Evolutionary conservation across 2,888 invertebrate species (phyloP).

Genomic region (Pristionchus mayeri): DNA sequence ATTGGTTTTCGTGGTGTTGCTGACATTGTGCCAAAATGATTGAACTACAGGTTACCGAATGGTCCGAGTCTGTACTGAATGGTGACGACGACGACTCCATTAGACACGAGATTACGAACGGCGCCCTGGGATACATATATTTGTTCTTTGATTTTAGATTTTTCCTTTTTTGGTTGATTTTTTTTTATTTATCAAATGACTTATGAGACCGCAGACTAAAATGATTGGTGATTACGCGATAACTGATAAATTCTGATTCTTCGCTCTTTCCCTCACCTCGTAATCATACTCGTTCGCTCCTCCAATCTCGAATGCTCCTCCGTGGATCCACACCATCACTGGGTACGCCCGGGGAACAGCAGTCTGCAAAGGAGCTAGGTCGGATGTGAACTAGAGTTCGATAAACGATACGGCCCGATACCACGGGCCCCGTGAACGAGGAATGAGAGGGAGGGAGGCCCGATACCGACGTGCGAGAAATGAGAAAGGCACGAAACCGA

Average conservation of each 20-base stretch:
- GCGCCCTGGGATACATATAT: slow-evolving; percentile 26
- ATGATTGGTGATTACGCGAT: too few relatives aligned
- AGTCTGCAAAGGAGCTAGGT: too few relatives aligned
- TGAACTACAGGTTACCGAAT: background rate
- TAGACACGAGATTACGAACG: slow-evolving; percentile 33
- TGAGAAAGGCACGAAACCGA: too few relatives aligned
- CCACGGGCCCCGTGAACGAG: too few relatives aligned
- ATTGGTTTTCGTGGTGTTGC: too few relatives aligned
- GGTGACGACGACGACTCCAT: slow-evolving; percentile 26
- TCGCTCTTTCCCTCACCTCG: background rate
- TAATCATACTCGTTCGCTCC: slow-evolving; percentile 26
- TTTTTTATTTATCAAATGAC: background rate
- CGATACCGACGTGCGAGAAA: too few relatives aligned
- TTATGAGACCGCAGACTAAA: too few relatives aligned
- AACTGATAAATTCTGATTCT: too few relatives aligned
- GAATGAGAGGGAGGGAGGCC: too few relatives aligned
- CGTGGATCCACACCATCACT: slow-evolving; percentile 26
- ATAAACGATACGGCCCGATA: too few relatives aligned
- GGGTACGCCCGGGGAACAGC: background rate
- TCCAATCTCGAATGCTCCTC: slow-evolving; percentile 7
- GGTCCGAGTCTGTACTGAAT: slow-evolving; percentile 19
- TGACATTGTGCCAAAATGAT: too few relatives aligned
- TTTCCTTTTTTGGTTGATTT: background rate
- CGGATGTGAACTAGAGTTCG: too few relatives aligned
- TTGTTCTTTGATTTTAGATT: background rate